Evolutionary conservation across 2,888 invertebrate species (phyloP).

Genomic region (Aphodius granarius): DNA sequence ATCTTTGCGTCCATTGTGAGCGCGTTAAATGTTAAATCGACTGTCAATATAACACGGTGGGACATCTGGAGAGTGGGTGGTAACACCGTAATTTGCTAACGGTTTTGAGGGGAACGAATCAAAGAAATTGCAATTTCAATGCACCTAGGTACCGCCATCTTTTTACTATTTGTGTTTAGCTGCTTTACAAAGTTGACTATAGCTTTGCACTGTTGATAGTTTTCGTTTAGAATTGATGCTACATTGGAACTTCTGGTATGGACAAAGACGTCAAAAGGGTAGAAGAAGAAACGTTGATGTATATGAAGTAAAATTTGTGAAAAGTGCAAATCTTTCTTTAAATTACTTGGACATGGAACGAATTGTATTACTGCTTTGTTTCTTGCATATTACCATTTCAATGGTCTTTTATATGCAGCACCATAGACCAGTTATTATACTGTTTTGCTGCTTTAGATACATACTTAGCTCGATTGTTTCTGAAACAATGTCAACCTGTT

Average conservation of each 20-base stretch:
- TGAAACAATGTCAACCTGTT: not conserved
- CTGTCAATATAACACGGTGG: not conserved
- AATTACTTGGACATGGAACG: no score
- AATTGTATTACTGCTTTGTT: not conserved
- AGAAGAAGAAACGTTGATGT: no score
- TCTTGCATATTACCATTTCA: not conserved
- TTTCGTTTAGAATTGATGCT: no score
- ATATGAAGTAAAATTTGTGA: no score
- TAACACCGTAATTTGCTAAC: not conserved
- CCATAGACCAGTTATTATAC: not conserved
- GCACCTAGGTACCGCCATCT: no score
- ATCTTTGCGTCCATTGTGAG: conserved; percentile 29
- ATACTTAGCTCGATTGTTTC: not conserved
- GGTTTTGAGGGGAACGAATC: not conserved
- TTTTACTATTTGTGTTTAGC: no score
- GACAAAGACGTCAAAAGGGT: no score
- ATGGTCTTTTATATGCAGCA: not conserved
- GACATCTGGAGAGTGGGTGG: not conserved
- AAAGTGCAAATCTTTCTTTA: no score
- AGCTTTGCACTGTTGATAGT: no score
- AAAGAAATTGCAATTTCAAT: no score
- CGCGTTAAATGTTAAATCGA: conserved; percentile 17
- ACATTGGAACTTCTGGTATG: no score
- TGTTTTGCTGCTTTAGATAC: not conserved
- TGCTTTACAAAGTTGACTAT: no score